Base-by-base conservation (phyloP, 2,113 vertebrate genomes). In the Lycaon pictus region DNA sequence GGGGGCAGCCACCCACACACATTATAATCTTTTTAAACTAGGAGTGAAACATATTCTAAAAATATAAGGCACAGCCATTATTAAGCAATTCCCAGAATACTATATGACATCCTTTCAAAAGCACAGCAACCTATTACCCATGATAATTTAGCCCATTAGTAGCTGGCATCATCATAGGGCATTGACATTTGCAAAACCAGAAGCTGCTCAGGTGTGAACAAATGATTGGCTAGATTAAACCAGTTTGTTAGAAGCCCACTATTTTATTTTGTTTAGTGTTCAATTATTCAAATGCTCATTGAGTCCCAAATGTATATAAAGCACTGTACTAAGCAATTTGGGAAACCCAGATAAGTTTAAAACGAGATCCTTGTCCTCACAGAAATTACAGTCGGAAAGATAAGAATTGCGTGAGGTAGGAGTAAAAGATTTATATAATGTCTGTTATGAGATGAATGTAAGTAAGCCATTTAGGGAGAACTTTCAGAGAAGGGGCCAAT, bases 331-430 rank as follows among this genome's bases (percentile, higher is more conserved):
- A 69, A 92, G 53, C 22, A 86, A 43, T 69, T 55, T 81, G 29
- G n/a, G 29, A 86, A 82, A 63, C 12, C 15, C 19, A 51, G 43
- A 22, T 4, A 74, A 69, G 19, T 13, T 43, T 81, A 90, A 81
- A n/a, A 90, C 69, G 93, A 93, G 67, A 58, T 69, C n/a, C 29
- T 37, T 82, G 11, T 90, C 11, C 27, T 96, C 65, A 95, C 22
- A 67, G 80, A 93, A 72, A 82, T 63, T 48, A 55, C 0, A 72
- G 8, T 74, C 77, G n/a, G 11, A 55, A 72, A 89, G 48, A 95
- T 35, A 12, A 71, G 32, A 58, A 76, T 8, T 93, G 4, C 63
- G 20, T 43, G 43, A 90, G 17, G 15, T 81, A 62, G 0, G 79
- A 97, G 55, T 72, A 55, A 65, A 94, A 88, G 48, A 83, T 63